Conservation (phyloP, 2,797 vertebrate genomes). For the Betta splendens region DNA sequence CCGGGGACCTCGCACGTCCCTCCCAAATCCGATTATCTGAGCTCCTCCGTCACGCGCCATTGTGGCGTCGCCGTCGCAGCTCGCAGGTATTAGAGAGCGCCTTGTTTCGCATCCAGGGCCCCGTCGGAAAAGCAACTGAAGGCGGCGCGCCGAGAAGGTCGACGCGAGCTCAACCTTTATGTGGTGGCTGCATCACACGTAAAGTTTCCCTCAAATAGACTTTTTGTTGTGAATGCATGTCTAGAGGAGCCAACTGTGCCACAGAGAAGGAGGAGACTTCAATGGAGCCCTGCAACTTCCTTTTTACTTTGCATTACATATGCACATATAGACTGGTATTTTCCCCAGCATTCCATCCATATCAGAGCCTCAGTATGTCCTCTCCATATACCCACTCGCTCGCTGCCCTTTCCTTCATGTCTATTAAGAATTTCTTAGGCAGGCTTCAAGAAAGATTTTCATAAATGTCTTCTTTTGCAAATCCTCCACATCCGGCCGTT, state of each 20-base stretch:
- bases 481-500: slow-evolving; percentile 64
- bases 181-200: slow-evolving; percentile 23
- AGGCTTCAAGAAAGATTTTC: slow-evolving; percentile 75
- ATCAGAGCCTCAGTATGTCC: slow-evolving; percentile 68
- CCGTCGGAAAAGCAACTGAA: slow-evolving; percentile 31
- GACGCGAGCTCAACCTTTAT: slow-evolving; percentile 56
- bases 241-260: slow-evolving; percentile 43
- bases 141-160: slow-evolving; percentile 32
- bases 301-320: slow-evolving; percentile 71
- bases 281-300: slow-evolving; percentile 51
- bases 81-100: slow-evolving; percentile 6
- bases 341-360: slow-evolving; percentile 62
- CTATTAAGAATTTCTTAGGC: slow-evolving; percentile 74
- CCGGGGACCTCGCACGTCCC: slow-evolving; percentile 13
- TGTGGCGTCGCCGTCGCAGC: slow-evolving; percentile 13
- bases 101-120: slow-evolving; percentile 21
- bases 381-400: slow-evolving; percentile 66
- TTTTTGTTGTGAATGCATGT: slow-evolving; percentile 44
- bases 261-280: slow-evolving; percentile 53
- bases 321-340: slow-evolving; percentile 80
- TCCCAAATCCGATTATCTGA: slow-evolving; percentile 24
- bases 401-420: slow-evolving; percentile 76
- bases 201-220: slow-evolving; percentile 49
- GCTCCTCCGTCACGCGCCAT: slow-evolving; percentile 18
- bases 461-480: slow-evolving; percentile 78